A percentile compares a stretch with the other conserved stretches of the same genome.
Conservation (phyloP, 2,797 vertebrate species). For the Notamacropus eugenii region DNA sequence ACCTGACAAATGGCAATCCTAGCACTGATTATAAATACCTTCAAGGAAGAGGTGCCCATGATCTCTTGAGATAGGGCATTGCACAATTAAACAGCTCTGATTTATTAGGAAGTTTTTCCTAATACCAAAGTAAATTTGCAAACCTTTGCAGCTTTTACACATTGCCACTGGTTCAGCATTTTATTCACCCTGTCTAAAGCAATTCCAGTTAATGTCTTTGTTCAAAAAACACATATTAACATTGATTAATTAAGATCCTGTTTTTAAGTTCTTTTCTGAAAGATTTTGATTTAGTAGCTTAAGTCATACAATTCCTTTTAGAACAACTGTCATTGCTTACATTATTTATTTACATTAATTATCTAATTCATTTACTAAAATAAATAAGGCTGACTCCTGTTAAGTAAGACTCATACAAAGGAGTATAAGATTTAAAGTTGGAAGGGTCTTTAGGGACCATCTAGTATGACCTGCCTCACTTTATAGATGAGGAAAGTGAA, state of each 20-base stretch:
- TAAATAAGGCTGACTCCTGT: not conserved
- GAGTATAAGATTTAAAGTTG: not conserved
- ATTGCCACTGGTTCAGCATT: not conserved
- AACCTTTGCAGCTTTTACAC: not conserved
- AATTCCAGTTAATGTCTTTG: not conserved
- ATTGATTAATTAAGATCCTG: not conserved
- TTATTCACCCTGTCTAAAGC: not conserved
- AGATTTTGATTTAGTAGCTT: not conserved
- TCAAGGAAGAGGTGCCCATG: not conserved
- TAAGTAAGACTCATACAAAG: not conserved
- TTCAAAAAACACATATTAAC: not conserved
- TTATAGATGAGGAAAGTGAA: not conserved
- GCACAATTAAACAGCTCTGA: not conserved
- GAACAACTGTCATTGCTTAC: not conserved
- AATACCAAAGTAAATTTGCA: not conserved
- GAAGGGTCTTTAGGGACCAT: not conserved
- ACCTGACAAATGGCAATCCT: not conserved
- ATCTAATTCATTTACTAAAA: not conserved
- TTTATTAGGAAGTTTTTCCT: not conserved
- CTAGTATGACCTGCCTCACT: not conserved
- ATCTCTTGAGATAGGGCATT: not conserved
- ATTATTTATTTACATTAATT: not conserved
- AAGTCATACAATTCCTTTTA: not conserved
- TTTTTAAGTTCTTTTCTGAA: not conserved
- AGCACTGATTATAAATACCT: not conserved